Conservation (phyloP, 2,888 invertebrate genomes). For the Hanleya hanleyi region DNA sequence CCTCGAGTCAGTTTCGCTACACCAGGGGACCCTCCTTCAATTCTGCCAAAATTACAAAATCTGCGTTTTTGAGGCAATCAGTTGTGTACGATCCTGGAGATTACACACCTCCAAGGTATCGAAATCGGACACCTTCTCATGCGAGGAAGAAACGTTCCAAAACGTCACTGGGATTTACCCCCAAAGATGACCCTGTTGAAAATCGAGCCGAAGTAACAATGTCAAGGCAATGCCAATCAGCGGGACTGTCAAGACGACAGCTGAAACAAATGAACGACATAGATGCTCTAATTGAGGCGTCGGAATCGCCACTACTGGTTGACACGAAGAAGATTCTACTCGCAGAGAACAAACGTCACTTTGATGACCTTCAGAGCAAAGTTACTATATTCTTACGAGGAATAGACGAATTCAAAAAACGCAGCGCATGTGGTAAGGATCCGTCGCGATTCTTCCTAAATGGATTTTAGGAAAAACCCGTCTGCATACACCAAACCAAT, state of each 20-base stretch:
- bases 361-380: not conserved
- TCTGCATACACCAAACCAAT: no score
- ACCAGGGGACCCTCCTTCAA: not conserved
- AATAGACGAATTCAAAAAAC: not conserved
- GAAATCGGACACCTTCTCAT: not conserved
- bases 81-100: conserved; percentile 1
- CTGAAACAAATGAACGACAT: not conserved
- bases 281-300: not conserved
- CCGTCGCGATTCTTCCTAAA: not conserved
- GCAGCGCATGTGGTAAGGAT: not conserved
- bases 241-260: not conserved
- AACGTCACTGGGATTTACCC: not conserved
- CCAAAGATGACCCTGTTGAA: not conserved
- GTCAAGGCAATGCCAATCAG: not conserved
- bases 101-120: not conserved
- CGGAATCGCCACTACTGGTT: not conserved
- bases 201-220: not conserved
- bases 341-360: not conserved
- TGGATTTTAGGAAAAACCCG: no score
- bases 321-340: not conserved
- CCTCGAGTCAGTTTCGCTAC: not conserved
- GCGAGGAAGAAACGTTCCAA: not conserved
- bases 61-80: not conserved
- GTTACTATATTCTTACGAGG: not conserved
- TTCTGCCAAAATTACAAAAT: no score